A percentile compares a stretch with the other conserved stretches of the same genome.
Evolutionary conservation across 1,140 invertebrate species (phyloP).

Genomic region (Radopholus similis): DNA sequence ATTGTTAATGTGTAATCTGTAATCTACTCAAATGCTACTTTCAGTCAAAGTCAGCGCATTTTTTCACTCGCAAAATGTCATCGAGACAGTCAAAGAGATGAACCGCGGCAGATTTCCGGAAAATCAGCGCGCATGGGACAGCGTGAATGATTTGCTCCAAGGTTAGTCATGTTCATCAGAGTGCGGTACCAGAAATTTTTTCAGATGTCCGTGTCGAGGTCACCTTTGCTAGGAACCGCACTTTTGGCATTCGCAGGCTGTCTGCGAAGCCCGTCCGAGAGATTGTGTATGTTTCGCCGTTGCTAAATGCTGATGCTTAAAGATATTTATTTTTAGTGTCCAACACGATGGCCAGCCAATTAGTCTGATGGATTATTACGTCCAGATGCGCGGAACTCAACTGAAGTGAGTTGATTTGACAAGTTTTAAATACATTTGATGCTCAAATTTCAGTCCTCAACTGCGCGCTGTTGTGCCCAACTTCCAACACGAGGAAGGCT

Average conservation of each 20-base stretch:
- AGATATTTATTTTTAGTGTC: too few relatives aligned
- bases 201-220: slow-evolving; percentile 15
- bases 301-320: too few relatives aligned
- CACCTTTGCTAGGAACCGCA: neutral
- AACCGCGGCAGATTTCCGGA: neutral
- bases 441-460: too few relatives aligned
- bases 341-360: too few relatives aligned
- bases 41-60: slow-evolving; percentile 8
- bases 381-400: too few relatives aligned
- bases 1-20: slow-evolving; percentile 6
- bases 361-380: too few relatives aligned
- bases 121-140: too few relatives aligned
- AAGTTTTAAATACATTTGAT: too few relatives aligned
- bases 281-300: neutral
- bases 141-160: neutral
- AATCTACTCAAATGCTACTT: too few relatives aligned
- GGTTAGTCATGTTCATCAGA: too few relatives aligned
- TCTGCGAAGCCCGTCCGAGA: neutral
- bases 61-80: slow-evolving; percentile 1
- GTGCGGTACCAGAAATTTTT: neutral
- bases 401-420: too few relatives aligned
- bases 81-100: slow-evolving; percentile 7
- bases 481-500: neutral
- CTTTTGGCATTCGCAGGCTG: slow-evolving; percentile 8
- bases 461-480: neutral